Evolutionary conservation across 2,113 vertebrate genomes (phyloP).

Genomic region (Rhipidura dahli): DNA sequence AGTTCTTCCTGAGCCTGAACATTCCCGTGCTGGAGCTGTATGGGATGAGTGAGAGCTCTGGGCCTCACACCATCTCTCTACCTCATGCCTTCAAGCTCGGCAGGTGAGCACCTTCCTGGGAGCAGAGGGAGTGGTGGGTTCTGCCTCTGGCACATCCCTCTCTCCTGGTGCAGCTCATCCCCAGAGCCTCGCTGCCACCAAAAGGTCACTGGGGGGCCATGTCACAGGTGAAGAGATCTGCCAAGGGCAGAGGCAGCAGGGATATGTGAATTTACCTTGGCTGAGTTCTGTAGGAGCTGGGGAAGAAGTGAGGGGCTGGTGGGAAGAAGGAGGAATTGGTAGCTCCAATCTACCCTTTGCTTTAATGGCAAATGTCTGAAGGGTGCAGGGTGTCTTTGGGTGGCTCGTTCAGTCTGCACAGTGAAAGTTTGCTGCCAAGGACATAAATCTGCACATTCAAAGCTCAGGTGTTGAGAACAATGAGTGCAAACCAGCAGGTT

Average conservation of each 20-base stretch:
- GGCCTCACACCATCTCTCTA: constrained; percentile 82
- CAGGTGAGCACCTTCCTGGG: constrained; percentile 69
- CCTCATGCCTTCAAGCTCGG: constrained; percentile 66
- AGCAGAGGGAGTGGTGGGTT: background rate
- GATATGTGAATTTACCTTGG: background rate
- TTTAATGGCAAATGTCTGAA: background rate
- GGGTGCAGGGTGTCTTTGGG: background rate
- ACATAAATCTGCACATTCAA: background rate
- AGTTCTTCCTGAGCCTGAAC: constrained; percentile 94
- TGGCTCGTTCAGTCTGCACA: background rate
- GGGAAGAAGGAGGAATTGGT: background rate
- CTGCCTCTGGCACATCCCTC: background rate
- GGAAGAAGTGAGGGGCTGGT: background rate
- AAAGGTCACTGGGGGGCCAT: background rate
- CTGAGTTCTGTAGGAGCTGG: background rate
- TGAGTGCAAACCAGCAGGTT: background rate
- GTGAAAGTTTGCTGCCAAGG: background rate
- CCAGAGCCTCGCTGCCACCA: background rate
- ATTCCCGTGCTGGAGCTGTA: constrained; percentile 87
- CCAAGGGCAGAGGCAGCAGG: background rate
- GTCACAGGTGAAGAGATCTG: background rate
- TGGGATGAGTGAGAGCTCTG: constrained; percentile 89
- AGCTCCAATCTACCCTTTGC: background rate
- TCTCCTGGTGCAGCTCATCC: background rate
- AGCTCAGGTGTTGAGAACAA: background rate